phyloP scores from a whole-genome alignment of 2,113 vertebrate genomes.

The Cricetomys ansorgei region DNA sequence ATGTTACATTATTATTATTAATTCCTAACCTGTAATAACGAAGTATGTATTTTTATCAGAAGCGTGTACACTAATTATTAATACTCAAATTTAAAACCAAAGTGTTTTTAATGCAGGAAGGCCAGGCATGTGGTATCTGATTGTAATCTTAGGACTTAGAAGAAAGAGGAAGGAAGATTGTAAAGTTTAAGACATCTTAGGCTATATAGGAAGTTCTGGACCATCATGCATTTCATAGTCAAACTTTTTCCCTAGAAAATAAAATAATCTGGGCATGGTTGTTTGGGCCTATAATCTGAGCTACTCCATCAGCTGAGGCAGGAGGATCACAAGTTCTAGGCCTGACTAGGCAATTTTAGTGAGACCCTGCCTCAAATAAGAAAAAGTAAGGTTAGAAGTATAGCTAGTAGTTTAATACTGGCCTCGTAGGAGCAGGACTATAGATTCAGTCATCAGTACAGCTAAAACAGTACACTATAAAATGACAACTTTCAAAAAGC shows the following conservation, averaged over 20 bases:
- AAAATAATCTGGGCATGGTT: not conserved
- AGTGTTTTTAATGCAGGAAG: not conserved
- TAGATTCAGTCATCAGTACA: not conserved
- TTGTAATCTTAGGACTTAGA: not conserved
- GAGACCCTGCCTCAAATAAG: not conserved
- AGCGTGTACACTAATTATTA: not conserved
- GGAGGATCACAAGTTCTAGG: not conserved
- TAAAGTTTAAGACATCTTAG: not conserved
- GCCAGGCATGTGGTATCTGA: not conserved
- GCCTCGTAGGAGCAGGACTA: too few relatives aligned
- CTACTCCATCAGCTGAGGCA: too few relatives aligned
- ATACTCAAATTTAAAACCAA: constrained; percentile 36
- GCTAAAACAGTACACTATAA: not conserved
- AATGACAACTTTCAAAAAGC: not conserved
- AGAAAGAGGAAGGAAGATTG: not conserved
- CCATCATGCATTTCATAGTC: not conserved
- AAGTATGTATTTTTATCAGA: not conserved
- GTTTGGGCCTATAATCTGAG: too few relatives aligned
- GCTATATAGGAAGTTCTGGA: not conserved
- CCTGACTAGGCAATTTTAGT: not conserved
- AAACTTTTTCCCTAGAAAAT: not conserved
- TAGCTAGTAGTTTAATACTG: not conserved
- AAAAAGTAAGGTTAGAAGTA: not conserved
- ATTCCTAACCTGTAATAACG: not conserved
- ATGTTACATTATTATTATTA: not conserved